Percentiles rank a stretch among this genome's conserved stretches.
These are phyloP conservation scores for Pentamera pediparva DNA, from an alignment of 53 echinoderm and acorn worm species.

Conservation along the genomic window DNA sequence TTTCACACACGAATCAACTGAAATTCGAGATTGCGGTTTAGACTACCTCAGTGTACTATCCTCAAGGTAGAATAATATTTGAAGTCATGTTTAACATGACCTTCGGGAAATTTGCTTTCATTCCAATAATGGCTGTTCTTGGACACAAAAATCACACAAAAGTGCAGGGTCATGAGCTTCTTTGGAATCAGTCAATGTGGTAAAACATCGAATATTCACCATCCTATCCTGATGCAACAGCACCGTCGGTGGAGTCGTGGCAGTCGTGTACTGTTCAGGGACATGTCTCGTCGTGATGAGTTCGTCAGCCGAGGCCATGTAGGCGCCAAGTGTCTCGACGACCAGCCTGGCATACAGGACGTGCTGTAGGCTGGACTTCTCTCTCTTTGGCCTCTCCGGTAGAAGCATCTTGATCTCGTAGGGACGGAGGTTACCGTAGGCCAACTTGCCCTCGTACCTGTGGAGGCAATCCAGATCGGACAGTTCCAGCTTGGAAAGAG, in stretches of 20 bases:
- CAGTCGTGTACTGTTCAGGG: conserved; percentile 26
- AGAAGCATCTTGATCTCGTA: conserved; percentile 43
- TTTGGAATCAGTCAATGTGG: too few species aligned
- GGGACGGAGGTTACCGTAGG: conserved; percentile 41
- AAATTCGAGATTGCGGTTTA: too few species aligned
- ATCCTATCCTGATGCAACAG: conserved; percentile 45
- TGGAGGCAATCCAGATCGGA: not conserved
- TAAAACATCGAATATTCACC: too few species aligned
- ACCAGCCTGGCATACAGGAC: conserved; percentile 49
- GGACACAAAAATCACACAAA: too few species aligned
- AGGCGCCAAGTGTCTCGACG: conserved; percentile 49
- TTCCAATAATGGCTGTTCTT: too few species aligned
- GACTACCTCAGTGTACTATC: too few species aligned
- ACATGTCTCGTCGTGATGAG: conserved; percentile 74
- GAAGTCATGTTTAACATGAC: too few species aligned
- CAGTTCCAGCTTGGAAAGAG: too few species aligned
- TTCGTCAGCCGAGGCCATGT: conserved; percentile 55
- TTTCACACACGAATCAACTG: too few species aligned
- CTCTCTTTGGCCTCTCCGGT: not conserved
- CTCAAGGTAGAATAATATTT: too few species aligned
- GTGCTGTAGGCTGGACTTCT: not conserved
- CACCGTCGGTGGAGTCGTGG: not conserved
- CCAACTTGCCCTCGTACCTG: conserved; percentile 60
- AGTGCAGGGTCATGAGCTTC: too few species aligned
- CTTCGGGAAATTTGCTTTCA: too few species aligned